phyloP scores from a whole-genome alignment of 2,888 invertebrate species.

The Prostheceraeus crozeri region DNA sequence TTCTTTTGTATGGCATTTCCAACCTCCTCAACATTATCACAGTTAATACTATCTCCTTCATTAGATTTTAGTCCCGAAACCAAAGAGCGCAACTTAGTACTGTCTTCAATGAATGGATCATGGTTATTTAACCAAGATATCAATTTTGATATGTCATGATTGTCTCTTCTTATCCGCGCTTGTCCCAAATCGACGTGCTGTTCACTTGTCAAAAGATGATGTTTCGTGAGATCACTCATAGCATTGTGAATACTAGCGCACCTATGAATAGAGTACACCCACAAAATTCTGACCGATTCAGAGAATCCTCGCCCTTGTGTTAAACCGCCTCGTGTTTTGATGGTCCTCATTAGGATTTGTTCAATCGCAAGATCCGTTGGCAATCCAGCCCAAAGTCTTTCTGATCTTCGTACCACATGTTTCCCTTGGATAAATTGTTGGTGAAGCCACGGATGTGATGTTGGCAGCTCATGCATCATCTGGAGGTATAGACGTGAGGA shows the following conservation, averaged over 20 bases:
- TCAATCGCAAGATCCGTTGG: conserved; percentile 44
- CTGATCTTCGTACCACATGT: conserved; percentile 41
- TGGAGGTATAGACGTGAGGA: conserved; percentile 43
- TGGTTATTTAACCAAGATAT: conserved; percentile 2
- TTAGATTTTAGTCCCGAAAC: background rate
- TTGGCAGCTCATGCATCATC: conserved; percentile 42
- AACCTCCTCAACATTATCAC: conserved; percentile 9
- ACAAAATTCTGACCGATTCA: conserved; percentile 34
- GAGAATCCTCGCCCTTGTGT: conserved; percentile 41
- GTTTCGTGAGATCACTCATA: background rate
- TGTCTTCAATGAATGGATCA: background rate
- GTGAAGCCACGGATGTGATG: conserved; percentile 40
- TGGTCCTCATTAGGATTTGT: conserved; percentile 43
- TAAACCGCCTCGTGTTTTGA: conserved; percentile 43
- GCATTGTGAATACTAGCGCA: conserved; percentile 1
- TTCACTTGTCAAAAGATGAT: conserved; percentile 4
- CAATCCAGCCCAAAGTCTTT: conserved; percentile 43
- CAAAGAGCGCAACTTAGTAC: background rate
- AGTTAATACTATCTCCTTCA: background rate
- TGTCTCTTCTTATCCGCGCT: background rate
- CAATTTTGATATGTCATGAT: background rate
- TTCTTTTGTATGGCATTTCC: conserved; percentile 10
- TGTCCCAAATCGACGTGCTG: background rate
- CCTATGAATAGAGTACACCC: background rate
- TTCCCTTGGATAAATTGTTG: conserved; percentile 38